phyloP scores from a whole-genome alignment of 2,888 invertebrate genomes.

The Caenorhabditis zanzibari region DNA sequence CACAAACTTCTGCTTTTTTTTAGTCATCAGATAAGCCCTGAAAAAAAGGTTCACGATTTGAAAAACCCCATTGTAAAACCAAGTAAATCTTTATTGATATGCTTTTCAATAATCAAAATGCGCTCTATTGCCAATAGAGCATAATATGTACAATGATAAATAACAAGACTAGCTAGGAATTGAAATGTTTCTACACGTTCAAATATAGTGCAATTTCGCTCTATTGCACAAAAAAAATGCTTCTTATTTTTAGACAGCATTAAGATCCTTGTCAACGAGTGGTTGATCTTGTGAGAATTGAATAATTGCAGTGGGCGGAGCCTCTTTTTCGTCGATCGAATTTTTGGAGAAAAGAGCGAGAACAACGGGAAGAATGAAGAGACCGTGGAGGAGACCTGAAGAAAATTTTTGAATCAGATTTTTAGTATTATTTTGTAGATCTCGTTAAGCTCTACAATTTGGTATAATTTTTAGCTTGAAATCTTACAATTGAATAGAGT shows the following conservation, averaged over 20 bases:
- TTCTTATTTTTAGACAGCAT: slow-evolving; percentile 8
- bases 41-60: neutral
- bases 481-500: too few relatives aligned
- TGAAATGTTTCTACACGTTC: slow-evolving; percentile 10
- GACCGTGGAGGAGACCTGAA: slow-evolving; percentile 75
- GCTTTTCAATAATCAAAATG: too few relatives aligned
- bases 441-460: too few relatives aligned
- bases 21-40: too few relatives aligned
- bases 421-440: neutral
- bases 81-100: slow-evolving; percentile 2
- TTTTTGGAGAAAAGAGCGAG: slow-evolving; percentile 64
- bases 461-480: too few relatives aligned
- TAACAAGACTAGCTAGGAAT: slow-evolving; percentile 7
- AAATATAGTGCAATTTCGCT: slow-evolving; percentile 1
- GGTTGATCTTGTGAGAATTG: slow-evolving; percentile 34
- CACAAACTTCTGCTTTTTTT: too few relatives aligned
- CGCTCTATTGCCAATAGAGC: neutral
- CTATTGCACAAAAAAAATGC: neutral
- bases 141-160: slow-evolving; percentile 5
- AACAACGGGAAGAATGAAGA: slow-evolving; percentile 75
- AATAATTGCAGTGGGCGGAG: slow-evolving; percentile 15
- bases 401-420: slow-evolving; percentile 7
- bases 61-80: neutral
- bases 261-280: slow-evolving; percentile 36
- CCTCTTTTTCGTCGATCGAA: slow-evolving; percentile 41